These are phyloP conservation scores for Drosophila funebris DNA, from an alignment of 1,140 invertebrate species.

Conservation along the genomic window DNA sequence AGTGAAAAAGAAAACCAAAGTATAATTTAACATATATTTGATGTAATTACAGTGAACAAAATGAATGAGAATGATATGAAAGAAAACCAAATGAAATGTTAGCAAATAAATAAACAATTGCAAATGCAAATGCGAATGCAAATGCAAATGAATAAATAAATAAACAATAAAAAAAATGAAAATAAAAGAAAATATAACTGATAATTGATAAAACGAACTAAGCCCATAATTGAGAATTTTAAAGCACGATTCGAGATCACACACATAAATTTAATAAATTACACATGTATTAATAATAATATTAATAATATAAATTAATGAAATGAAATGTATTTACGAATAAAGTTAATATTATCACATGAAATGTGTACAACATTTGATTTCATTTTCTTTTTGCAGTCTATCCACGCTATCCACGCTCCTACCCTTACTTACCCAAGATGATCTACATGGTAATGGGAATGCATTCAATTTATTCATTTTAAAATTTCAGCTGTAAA, in stretches of 20 bases:
- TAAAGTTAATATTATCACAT: constrained; percentile 77
- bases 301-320: constrained; percentile 49
- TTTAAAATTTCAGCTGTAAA: constrained; percentile 69
- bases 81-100: constrained; percentile 49
- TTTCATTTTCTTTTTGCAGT: constrained; percentile 8
- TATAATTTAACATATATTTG: constrained; percentile 60
- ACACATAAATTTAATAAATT: constrained; percentile 72
- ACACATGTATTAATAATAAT: constrained; percentile 75
- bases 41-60: constrained; percentile 42
- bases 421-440: not conserved
- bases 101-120: constrained; percentile 57
- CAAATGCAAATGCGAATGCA: constrained; percentile 18
- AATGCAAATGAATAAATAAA: constrained; percentile 8
- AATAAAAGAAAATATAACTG: not conserved
- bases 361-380: constrained; percentile 46
- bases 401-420: not conserved
- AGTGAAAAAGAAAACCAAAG: constrained; percentile 26
- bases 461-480: constrained; percentile 16
- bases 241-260: constrained; percentile 76
- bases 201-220: constrained; percentile 32
- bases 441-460: not conserved
- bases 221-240: constrained; percentile 75
- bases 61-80: constrained; percentile 15
- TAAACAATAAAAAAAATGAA: constrained; percentile 13
- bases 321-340: constrained; percentile 80